Evolutionary conservation across 2,888 invertebrate genomes (phyloP).

Genomic region (Baronia brevicornis): DNA sequence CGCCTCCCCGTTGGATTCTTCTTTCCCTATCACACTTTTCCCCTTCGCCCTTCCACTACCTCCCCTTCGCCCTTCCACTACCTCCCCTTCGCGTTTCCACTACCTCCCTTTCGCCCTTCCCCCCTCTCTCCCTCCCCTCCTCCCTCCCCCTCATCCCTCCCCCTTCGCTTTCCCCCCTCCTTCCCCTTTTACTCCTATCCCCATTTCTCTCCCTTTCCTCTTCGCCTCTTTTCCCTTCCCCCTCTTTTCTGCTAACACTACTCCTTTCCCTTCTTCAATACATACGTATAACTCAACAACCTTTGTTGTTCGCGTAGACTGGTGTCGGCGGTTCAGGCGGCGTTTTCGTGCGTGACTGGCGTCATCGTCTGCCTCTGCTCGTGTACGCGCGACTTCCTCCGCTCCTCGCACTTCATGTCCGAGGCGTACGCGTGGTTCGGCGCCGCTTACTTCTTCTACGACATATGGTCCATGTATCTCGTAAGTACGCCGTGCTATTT

Average conservation of each 20-base stretch:
- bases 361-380: slow-evolving; percentile 80
- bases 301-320: slow-evolving; percentile 57
- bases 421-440: slow-evolving; percentile 88
- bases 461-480: slow-evolving; percentile 87
- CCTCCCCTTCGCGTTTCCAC: no score
- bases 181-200: no score
- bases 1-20: no score
- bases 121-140: no score
- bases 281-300: neutral
- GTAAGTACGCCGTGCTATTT: slow-evolving; percentile 60
- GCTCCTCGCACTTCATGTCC: slow-evolving; percentile 81
- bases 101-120: no score
- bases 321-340: slow-evolving; percentile 83
- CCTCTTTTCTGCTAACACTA: neutral
- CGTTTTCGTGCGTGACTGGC: slow-evolving; percentile 80
- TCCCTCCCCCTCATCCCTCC: no score
- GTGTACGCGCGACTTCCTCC: slow-evolving; percentile 80
- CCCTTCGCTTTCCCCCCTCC: no score
- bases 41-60: no score
- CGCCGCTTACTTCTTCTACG: slow-evolving; percentile 86
- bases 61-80: no score
- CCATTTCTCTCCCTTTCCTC: no score
- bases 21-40: no score
- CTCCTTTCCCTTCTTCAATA: neutral
- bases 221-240: no score